Base-by-base conservation (phyloP, 2,888 invertebrate species). In the Drosophila koepferae region DNA sequence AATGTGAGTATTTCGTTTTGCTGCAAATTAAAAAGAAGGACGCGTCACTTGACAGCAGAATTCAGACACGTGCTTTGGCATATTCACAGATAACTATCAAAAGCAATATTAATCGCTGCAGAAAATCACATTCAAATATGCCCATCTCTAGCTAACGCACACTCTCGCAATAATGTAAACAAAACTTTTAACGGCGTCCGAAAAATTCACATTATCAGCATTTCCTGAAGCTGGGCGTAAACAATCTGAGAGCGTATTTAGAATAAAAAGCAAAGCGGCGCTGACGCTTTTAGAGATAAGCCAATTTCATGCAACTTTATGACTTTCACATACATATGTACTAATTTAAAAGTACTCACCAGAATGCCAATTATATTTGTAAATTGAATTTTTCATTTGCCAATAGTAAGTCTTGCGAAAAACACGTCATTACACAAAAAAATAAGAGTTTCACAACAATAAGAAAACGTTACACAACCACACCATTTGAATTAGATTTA, bases 111-210 rank as follows among this genome's bases (percentile, higher is more conserved):
- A 2, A 28, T 48, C 48, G n/a, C 4, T 51, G 12, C 12, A 34
- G 3, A 12, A 34, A 49, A 2, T 4, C 1, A 16, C 3, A 9
- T 28, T 48, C 9, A 28, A 23, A 48, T 16, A 16, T 16, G 16
- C 3, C 41, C 49, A 59, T 68, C 48, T 34, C 20, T 56, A 41
- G 14, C 3, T 7, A 23, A 23, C 14, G 20, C 6, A 40, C n/a
- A 38, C 12, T 12, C 20, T 1, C 46, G 0, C 18, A 70, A 70
- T 36, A 43, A 10, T 18, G 48, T 69, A 48, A 69, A 67, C 70
- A 69, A 69, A 58, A 1, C n/a, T 20, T 18, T n/a, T 18, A 34
- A 12, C 36, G 18, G 31, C 16, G 1, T 20, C n/a, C 36, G 36
- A 2, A 40, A 34, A 67, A 18, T 10, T 40, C 7, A 7, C 46